These are phyloP conservation scores for Notolabrus celidotus DNA, from an alignment of 2,797 vertebrate genomes.

Conservation along the genomic window DNA sequence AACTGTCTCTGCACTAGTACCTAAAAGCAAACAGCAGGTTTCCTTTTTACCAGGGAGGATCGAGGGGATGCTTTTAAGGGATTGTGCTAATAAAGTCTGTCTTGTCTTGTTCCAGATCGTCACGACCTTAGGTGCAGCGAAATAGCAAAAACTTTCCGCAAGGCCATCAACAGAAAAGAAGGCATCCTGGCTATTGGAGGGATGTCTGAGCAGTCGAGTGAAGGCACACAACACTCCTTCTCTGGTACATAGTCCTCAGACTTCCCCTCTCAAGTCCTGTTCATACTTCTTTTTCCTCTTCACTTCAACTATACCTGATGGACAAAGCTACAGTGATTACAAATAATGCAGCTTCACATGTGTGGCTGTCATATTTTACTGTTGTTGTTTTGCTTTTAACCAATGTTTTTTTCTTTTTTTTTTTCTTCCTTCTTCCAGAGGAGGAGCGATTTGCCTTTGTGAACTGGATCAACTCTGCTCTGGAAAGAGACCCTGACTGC, in stretches of 20 bases:
- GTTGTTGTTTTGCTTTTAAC: neutral
- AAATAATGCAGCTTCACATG: neutral
- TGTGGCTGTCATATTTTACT: neutral
- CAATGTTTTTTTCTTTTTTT: neutral
- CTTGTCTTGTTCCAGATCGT: slow-evolving; percentile 86
- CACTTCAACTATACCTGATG: too few relatives aligned
- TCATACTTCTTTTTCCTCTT: slow-evolving; percentile 25
- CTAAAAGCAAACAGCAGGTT: too few relatives aligned
- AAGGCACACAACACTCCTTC: slow-evolving; percentile 96
- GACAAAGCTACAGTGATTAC: slow-evolving; percentile 11
- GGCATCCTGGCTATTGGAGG: slow-evolving; percentile 96
- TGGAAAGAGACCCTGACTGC: slow-evolving; percentile 95
- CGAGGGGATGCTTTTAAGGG: too few relatives aligned
- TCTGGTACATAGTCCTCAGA: slow-evolving; percentile 85
- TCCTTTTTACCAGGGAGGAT: too few relatives aligned
- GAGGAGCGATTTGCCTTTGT: slow-evolving; percentile 97
- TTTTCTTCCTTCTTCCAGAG: slow-evolving; percentile 83
- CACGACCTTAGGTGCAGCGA: slow-evolving; percentile 92
- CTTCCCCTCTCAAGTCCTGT: neutral
- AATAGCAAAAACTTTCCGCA: slow-evolving; percentile 94
- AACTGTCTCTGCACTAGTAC: too few relatives aligned
- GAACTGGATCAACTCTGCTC: slow-evolving; percentile 98
- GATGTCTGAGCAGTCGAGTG: slow-evolving; percentile 94
- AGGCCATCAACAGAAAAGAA: slow-evolving; percentile 96
- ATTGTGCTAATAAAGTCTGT: neutral